Evolutionary conservation across 2,888 invertebrate genomes (phyloP).

Genomic region (Dugesia japonica): DNA sequence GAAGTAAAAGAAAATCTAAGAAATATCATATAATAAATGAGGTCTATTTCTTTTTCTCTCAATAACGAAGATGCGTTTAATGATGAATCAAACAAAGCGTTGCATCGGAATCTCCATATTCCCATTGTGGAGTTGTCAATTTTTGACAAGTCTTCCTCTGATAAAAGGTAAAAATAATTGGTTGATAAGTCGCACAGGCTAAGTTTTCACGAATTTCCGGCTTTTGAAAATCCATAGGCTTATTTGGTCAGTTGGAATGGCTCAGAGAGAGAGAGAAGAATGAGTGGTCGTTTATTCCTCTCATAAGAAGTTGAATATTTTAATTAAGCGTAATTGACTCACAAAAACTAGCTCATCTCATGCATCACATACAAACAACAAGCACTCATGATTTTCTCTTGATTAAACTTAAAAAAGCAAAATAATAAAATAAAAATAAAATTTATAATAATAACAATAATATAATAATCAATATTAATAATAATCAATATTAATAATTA

Average conservation of each 20-base stretch:
- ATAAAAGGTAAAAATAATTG: slow-evolving; percentile 20
- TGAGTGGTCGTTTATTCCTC: slow-evolving; percentile 11
- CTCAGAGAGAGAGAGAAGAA: background rate
- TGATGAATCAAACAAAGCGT: slow-evolving; percentile 20
- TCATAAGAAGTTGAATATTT: slow-evolving; percentile 20
- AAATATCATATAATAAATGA: slow-evolving; percentile 17
- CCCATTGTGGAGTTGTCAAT: slow-evolving; percentile 16
- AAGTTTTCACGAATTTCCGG: slow-evolving; percentile 20
- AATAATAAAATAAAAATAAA: background rate
- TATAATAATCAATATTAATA: background rate
- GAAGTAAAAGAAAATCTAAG: background rate
- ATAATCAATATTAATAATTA: background rate
- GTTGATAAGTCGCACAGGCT: slow-evolving; percentile 20
- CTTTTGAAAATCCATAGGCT: slow-evolving; percentile 20
- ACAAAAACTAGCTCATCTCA: slow-evolving; percentile 7
- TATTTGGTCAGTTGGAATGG: slow-evolving; percentile 20
- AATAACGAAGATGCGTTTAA: slow-evolving; percentile 20
- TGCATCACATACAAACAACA: slow-evolving; percentile 4
- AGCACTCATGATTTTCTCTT: slow-evolving; percentile 4
- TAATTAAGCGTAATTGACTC: slow-evolving; percentile 16
- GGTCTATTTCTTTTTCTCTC: slow-evolving; percentile 14
- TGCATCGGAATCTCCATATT: slow-evolving; percentile 20
- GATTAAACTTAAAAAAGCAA: no score
- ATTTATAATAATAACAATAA: background rate
- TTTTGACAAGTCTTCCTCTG: slow-evolving; percentile 20